Percentiles rank a stretch among this genome's conserved stretches.
These are phyloP conservation scores for Vulpes vulpes DNA, from an alignment of 2,113 vertebrate genomes.

Conservation along the genomic window DNA sequence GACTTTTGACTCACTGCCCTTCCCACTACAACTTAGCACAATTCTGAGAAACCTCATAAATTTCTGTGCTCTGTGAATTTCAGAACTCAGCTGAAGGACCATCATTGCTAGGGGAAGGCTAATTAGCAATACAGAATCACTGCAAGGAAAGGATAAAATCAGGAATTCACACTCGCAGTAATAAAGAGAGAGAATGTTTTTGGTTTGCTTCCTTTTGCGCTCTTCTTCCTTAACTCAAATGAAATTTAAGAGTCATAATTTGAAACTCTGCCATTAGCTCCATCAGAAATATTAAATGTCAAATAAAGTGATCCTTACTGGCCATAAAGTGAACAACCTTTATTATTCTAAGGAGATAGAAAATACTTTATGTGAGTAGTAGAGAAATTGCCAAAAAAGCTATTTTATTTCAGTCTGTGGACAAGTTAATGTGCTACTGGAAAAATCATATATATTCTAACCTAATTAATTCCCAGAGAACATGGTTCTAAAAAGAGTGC, in stretches of 20 bases:
- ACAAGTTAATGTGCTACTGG: slow-evolving; percentile 68
- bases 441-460: slow-evolving; percentile 60
- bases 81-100: not conserved
- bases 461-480: slow-evolving; percentile 44
- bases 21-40: not conserved
- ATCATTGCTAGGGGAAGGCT: not conserved
- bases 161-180: not conserved
- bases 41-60: slow-evolving; percentile 9
- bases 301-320: slow-evolving; percentile 55
- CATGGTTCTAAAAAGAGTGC: not conserved
- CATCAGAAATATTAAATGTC: slow-evolving; percentile 77
- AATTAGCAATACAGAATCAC: not conserved
- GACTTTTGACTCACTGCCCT: not conserved
- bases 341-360: slow-evolving; percentile 52
- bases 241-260: slow-evolving; percentile 50
- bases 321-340: slow-evolving; percentile 67
- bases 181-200: not conserved
- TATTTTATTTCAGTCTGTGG: slow-evolving; percentile 59
- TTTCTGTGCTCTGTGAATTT: not conserved
- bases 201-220: slow-evolving; percentile 22
- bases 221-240: slow-evolving; percentile 27
- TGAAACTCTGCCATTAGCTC: slow-evolving; percentile 77
- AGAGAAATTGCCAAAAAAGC: slow-evolving; percentile 61
- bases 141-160: not conserved
- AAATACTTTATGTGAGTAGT: slow-evolving; percentile 62